Conservation (phyloP, 2,888 invertebrate species). For the Archips crataeganus region DNA sequence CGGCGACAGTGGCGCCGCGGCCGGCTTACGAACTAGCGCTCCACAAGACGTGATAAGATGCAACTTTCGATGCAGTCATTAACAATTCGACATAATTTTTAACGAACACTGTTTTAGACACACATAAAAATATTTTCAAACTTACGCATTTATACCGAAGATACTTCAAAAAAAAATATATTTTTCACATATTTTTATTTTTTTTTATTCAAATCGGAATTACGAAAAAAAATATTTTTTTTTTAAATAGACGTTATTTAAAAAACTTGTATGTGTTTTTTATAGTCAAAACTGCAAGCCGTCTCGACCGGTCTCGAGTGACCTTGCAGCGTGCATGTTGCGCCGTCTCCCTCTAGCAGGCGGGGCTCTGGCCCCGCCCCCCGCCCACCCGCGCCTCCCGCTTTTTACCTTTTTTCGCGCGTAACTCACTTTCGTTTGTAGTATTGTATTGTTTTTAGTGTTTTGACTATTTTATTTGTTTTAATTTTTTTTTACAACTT, state of each 20-base stretch:
- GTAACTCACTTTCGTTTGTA: slow-evolving; percentile 68
- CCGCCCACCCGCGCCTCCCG: slow-evolving; percentile 75
- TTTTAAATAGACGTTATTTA: background rate
- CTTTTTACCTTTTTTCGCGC: slow-evolving; percentile 74
- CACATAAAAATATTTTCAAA: too few species aligned
- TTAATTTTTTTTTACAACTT: slow-evolving; percentile 24
- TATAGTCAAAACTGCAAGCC: slow-evolving; percentile 59
- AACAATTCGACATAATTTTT: too few species aligned
- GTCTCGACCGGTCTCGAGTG: slow-evolving; percentile 50
- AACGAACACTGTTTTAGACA: too few species aligned
- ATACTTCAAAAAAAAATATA: slow-evolving; percentile 42
- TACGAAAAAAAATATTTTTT: background rate
- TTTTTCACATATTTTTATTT: too few species aligned
- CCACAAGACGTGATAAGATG: slow-evolving; percentile 54
- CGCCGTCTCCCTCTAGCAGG: slow-evolving; percentile 68
- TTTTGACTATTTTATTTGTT: slow-evolving; percentile 48
- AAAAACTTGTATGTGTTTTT: background rate
- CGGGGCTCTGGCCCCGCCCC: slow-evolving; percentile 73
- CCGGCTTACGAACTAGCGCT: slow-evolving; percentile 47
- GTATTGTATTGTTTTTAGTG: slow-evolving; percentile 47
- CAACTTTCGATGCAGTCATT: slow-evolving; percentile 42
- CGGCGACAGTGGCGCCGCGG: slow-evolving; percentile 64
- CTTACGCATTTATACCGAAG: background rate
- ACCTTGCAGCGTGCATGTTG: slow-evolving; percentile 68
- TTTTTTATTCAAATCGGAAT: too few species aligned